These are phyloP conservation scores for Bujurquina vittata DNA, from an alignment of 2,113 vertebrate species.

Conservation along the genomic window DNA sequence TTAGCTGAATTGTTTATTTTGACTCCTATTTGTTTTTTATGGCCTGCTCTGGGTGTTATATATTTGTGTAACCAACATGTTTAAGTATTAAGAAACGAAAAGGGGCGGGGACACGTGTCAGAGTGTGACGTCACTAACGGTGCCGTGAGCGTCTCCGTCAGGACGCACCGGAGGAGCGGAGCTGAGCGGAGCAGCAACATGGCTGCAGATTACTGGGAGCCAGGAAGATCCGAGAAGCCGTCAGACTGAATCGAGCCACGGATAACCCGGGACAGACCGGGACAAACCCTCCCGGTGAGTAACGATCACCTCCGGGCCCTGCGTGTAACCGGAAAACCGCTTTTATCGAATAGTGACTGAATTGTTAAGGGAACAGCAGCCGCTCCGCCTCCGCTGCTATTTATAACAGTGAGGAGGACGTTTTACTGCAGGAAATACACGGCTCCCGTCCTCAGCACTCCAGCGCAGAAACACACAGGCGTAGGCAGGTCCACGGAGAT, in stretches of 20 bases:
- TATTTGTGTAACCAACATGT: not conserved
- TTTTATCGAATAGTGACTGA: fast-evolving
- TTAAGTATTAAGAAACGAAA: fast-evolving
- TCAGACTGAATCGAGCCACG: constrained; percentile 58
- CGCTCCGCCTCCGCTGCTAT: constrained; percentile 7
- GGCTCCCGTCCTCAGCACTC: constrained; percentile 1
- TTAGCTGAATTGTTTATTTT: not conserved
- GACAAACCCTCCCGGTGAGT: constrained; percentile 56
- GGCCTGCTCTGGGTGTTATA: not conserved
- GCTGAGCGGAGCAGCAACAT: constrained; percentile 57
- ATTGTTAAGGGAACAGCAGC: not conserved
- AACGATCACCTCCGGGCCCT: not conserved
- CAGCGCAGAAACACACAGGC: not conserved
- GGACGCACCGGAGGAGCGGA: constrained; percentile 46
- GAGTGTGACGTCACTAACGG: constrained; percentile 20
- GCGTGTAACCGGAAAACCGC: not conserved
- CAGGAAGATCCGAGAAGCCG: constrained; percentile 10
- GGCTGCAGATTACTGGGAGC: constrained; percentile 76
- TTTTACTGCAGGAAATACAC: constrained; percentile 57
- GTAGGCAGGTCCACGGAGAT: constrained; percentile 9
- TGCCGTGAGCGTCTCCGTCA: constrained; percentile 3
- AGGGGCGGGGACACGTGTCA: not conserved
- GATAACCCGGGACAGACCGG: constrained; percentile 40
- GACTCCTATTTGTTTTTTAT: too few species aligned
- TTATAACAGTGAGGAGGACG: constrained; percentile 30